Percentiles rank a stretch among this genome's conserved stretches.
Conservation (phyloP, 2,888 invertebrate genomes). For the Lottia gigantea region DNA sequence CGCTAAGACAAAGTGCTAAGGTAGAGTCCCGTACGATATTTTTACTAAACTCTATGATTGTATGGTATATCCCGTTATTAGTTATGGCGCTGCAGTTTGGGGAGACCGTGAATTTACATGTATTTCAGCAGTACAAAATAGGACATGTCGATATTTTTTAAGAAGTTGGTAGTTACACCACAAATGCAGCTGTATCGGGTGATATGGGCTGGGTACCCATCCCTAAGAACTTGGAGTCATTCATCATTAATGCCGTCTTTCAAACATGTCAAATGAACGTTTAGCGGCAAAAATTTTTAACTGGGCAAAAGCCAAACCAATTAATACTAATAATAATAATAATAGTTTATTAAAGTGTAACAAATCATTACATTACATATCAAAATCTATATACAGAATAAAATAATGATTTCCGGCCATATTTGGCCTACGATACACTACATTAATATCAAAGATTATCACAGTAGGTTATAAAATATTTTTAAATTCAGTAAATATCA, state of each 20-base stretch:
- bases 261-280: background rate
- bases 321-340: background rate
- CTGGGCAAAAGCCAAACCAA: background rate
- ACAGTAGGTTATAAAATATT: too few species aligned
- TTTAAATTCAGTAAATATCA: too few species aligned
- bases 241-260: background rate
- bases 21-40: conserved; percentile 19
- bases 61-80: background rate
- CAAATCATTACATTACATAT: too few species aligned
- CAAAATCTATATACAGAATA: too few species aligned
- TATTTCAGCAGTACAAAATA: conserved; percentile 18
- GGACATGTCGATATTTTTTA: conserved; percentile 15
- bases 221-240: conserved; percentile 11
- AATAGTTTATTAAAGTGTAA: background rate
- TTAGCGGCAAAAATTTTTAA: background rate
- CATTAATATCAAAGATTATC: too few species aligned
- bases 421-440: too few species aligned
- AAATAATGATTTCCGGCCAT: too few species aligned
- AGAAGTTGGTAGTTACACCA: conserved; percentile 8
- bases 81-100: conserved; percentile 20
- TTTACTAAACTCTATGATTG: conserved; percentile 5
- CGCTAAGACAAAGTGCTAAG: background rate
- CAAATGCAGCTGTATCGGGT: conserved; percentile 11
- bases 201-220: conserved; percentile 13
- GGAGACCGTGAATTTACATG: conserved; percentile 15